A percentile compares a stretch with the other conserved stretches of the same genome.
These are phyloP conservation scores for Hemiscyllium ocellatum DNA, from an alignment of 2,113 vertebrate genomes.

Conservation along the genomic window DNA sequence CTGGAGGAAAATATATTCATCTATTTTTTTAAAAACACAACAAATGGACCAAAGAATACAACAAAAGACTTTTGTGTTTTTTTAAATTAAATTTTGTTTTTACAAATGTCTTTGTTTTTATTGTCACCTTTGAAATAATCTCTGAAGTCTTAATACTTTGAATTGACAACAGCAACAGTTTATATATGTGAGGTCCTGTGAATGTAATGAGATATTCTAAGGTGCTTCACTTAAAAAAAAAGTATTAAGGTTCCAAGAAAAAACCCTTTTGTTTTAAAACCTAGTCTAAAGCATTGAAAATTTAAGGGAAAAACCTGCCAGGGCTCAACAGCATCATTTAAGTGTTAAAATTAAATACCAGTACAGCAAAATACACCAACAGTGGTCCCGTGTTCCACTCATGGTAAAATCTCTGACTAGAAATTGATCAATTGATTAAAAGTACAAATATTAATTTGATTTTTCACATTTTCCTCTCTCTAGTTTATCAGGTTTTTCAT, in stretches of 20 bases:
- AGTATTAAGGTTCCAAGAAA: neutral
- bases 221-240: neutral
- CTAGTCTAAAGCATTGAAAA: neutral
- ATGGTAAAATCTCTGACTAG: conserved; percentile 1
- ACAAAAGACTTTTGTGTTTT: neutral
- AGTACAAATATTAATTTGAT: neutral
- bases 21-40: neutral
- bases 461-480: conserved; percentile 3
- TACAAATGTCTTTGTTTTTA: neutral
- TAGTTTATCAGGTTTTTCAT: neutral
- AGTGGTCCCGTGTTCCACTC: neutral
- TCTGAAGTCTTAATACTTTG: neutral
- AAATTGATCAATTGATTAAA: neutral
- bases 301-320: neutral
- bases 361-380: neutral
- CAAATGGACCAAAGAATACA: neutral
- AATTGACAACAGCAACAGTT: neutral
- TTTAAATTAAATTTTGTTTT: neutral
- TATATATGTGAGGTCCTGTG: neutral
- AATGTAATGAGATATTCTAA: neutral
- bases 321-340: neutral
- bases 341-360: neutral
- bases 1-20: neutral
- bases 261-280: neutral
- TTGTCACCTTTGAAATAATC: neutral